phyloP scores from a whole-genome alignment of 2,113 vertebrate species.

The Tetrao urogallus region DNA sequence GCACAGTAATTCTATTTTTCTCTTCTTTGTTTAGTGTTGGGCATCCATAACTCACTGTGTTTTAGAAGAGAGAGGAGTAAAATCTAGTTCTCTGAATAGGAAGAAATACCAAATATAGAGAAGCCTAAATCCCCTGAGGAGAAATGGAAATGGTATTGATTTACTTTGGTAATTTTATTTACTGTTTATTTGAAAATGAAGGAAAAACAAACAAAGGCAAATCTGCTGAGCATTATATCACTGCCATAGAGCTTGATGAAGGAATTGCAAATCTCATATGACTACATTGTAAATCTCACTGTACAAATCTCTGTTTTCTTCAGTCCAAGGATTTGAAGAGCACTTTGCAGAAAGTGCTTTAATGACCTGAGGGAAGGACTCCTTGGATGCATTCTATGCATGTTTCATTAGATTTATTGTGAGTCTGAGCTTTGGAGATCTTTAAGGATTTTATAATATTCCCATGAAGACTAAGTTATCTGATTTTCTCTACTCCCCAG shows the following conservation, averaged over 20 bases:
- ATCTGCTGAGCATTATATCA: background rate
- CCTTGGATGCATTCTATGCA: background rate
- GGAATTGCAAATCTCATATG: background rate
- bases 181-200: slow-evolving; percentile 3
- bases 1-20: background rate
- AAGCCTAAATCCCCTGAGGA: background rate
- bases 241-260: background rate
- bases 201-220: background rate
- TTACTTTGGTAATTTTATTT: slow-evolving; percentile 29
- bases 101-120: background rate
- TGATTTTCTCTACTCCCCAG: background rate
- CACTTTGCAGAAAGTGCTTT: slow-evolving; percentile 19
- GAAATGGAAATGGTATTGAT: background rate
- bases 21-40: background rate
- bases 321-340: background rate
- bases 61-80: background rate
- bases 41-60: background rate
- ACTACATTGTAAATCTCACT: background rate
- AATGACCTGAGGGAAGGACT: slow-evolving; percentile 1
- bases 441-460: slow-evolving; percentile 12
- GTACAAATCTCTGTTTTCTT: background rate
- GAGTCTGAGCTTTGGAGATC: background rate
- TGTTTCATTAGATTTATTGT: slow-evolving; percentile 12
- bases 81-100: background rate
- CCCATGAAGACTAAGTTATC: background rate